These are phyloP conservation scores for Hemicordylus capensis DNA, from an alignment of 2,113 vertebrate genomes.

Conservation along the genomic window DNA sequence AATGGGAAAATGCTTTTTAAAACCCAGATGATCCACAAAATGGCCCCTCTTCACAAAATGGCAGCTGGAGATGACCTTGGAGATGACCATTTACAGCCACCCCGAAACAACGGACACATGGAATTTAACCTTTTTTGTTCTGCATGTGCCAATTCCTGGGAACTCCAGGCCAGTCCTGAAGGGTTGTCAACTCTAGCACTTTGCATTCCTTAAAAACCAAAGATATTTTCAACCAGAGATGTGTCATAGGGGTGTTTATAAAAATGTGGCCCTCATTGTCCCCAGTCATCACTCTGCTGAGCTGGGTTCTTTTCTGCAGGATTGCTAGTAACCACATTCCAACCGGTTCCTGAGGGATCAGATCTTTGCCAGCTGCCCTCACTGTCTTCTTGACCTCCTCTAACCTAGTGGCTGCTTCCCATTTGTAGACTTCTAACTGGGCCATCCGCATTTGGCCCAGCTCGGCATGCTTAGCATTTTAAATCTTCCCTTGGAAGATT, in stretches of 20 bases:
- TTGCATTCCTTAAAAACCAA: neutral
- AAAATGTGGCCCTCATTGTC: too few relatives aligned
- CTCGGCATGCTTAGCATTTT: neutral
- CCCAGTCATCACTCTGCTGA: neutral
- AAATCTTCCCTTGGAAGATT: conserved; percentile 38
- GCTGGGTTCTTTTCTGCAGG: neutral
- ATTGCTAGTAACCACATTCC: neutral
- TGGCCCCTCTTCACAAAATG: too few relatives aligned
- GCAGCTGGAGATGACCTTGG: too few relatives aligned
- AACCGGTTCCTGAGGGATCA: neutral
- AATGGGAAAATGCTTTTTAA: too few relatives aligned
- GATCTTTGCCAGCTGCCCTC: neutral
- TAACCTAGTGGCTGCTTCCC: neutral
- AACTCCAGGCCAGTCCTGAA: too few relatives aligned
- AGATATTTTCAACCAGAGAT: too few relatives aligned
- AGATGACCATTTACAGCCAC: too few relatives aligned
- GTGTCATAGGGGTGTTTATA: too few relatives aligned
- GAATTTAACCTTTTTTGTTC: too few relatives aligned
- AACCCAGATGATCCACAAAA: too few relatives aligned
- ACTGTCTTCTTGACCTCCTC: conserved; percentile 13
- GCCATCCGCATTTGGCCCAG: neutral
- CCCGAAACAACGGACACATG: too few relatives aligned
- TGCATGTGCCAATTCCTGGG: too few relatives aligned
- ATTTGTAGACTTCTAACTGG: conserved; percentile 3
- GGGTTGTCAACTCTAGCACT: neutral